Conservation (phyloP, 92 coral and sea anemone species). For the Parazoanthus swiftii region DNA sequence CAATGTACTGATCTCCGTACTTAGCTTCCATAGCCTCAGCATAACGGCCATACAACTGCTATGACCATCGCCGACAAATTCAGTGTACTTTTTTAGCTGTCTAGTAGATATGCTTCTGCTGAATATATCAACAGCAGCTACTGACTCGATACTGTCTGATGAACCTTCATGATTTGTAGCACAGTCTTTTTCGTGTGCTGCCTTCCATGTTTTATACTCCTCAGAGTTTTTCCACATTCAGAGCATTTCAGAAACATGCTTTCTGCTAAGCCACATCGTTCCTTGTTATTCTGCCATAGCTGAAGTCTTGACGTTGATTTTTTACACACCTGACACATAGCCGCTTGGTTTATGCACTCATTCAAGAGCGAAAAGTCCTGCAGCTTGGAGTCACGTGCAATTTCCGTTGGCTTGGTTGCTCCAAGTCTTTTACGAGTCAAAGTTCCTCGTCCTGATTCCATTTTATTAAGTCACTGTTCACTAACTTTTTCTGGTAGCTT, state of each 20-base stretch:
- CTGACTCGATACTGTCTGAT: too few species aligned
- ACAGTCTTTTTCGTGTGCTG: too few species aligned
- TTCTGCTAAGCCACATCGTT: too few species aligned
- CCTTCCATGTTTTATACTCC: too few species aligned
- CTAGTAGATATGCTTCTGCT: constrained; percentile 22
- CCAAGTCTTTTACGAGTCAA: background rate
- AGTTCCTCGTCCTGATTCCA: too few species aligned
- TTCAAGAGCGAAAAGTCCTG: constrained; percentile 3
- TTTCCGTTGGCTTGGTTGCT: background rate
- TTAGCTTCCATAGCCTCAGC: constrained; percentile 39
- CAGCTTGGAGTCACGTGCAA: background rate
- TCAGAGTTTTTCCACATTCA: too few species aligned
- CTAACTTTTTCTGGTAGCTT: too few species aligned
- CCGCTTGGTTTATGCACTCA: constrained; percentile 5
- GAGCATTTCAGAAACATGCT: too few species aligned
- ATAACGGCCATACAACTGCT: constrained; percentile 48
- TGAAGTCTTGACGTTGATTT: background rate
- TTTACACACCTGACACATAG: background rate
- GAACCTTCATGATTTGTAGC: too few species aligned
- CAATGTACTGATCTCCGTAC: constrained; percentile 40
- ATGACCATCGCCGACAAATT: constrained; percentile 52
- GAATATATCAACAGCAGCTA: constrained; percentile 22
- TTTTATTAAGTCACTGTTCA: too few species aligned
- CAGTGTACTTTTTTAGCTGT: constrained; percentile 23
- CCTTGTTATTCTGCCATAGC: too few species aligned